Conservation (phyloP, 2,797 vertebrate species). For the Mastacembelus armatus region DNA sequence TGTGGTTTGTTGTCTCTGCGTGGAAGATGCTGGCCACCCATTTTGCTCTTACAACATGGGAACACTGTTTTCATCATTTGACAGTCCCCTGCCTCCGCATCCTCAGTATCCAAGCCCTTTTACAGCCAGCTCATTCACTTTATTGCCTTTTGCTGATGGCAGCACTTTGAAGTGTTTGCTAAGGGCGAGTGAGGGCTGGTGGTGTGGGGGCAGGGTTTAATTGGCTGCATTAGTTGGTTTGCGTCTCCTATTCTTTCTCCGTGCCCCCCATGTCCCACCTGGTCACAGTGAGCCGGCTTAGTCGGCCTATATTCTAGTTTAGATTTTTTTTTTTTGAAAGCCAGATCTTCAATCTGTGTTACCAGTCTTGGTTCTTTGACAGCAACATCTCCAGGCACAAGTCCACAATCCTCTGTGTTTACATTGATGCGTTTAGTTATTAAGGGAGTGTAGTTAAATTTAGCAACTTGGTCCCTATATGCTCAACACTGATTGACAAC, state of each 20-base stretch:
- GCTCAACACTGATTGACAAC: slow-evolving; percentile 74
- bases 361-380: too few species aligned
- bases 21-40: slow-evolving; percentile 35
- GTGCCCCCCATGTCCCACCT: slow-evolving; percentile 60
- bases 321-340: slow-evolving; percentile 28
- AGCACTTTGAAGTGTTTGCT: slow-evolving; percentile 76
- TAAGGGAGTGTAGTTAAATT: slow-evolving; percentile 65
- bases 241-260: slow-evolving; percentile 50
- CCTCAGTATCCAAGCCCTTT: slow-evolving; percentile 60
- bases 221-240: slow-evolving; percentile 73
- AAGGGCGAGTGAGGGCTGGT: slow-evolving; percentile 16
- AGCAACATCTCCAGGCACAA: neutral
- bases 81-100: slow-evolving; percentile 68
- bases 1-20: neutral
- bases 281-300: slow-evolving; percentile 56
- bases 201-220: slow-evolving; percentile 54
- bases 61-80: slow-evolving; percentile 63
- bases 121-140: slow-evolving; percentile 69
- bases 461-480: slow-evolving; percentile 53
- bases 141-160: slow-evolving; percentile 75
- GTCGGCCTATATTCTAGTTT: slow-evolving; percentile 61
- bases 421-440: slow-evolving; percentile 27
- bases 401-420: slow-evolving; percentile 39
- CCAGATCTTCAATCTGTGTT: slow-evolving; percentile 18
- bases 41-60: slow-evolving; percentile 43